Conservation (phyloP, 2,888 invertebrate species). For the Archips xylosteana region DNA sequence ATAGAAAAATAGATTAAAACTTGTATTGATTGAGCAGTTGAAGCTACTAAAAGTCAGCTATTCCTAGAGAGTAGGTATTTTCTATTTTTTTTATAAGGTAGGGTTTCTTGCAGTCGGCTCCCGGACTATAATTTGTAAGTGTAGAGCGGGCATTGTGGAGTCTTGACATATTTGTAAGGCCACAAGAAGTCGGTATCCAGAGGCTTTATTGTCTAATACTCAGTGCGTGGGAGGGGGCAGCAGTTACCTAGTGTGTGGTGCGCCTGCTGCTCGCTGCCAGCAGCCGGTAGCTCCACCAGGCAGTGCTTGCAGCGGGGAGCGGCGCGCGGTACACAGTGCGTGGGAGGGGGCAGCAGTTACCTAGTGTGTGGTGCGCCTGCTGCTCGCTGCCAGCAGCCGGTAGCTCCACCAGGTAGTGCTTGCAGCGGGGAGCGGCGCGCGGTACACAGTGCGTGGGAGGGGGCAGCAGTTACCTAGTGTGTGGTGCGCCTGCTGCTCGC, state of each 20-base stretch:
- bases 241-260: constrained; percentile 80
- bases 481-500: constrained; percentile 87
- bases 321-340: constrained; percentile 89
- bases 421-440: constrained; percentile 87
- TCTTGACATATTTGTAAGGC: no score
- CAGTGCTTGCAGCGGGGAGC: constrained; percentile 90
- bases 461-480: constrained; percentile 62
- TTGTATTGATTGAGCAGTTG: no score
- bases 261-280: constrained; percentile 88
- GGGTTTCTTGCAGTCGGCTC: no score
- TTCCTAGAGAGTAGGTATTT: no score
- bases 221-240: no score
- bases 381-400: constrained; percentile 90
- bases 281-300: constrained; percentile 92
- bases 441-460: constrained; percentile 89
- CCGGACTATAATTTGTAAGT: no score
- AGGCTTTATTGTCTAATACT: no score
- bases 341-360: constrained; percentile 61
- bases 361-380: constrained; percentile 84
- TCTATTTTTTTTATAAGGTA: no score
- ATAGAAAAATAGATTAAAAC: no score
- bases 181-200: no score
- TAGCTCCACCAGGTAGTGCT: constrained; percentile 93
- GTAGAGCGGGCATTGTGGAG: no score
- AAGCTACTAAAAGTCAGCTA: no score